Conservation (phyloP, 2,797 vertebrate species). For the Aeoliscus strigatus region DNA sequence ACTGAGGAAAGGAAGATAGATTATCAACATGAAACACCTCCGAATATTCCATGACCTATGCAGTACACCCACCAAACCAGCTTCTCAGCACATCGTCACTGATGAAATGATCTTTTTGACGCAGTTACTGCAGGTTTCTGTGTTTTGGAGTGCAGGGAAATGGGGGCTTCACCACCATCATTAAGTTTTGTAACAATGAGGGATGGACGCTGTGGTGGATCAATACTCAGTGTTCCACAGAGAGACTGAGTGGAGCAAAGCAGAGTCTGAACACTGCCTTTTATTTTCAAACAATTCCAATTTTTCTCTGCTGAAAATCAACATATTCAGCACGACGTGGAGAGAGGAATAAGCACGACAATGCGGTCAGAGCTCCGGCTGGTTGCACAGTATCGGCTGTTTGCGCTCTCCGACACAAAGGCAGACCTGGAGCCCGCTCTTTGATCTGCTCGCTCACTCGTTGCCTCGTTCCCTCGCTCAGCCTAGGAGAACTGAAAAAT, state of each 20-base stretch:
- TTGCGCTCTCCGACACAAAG: slow-evolving; percentile 25
- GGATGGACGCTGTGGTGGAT: slow-evolving; percentile 45
- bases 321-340: slow-evolving; percentile 5
- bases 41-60: no score
- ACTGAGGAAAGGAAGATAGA: slow-evolving; percentile 56
- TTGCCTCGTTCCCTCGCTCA: slow-evolving; percentile 45
- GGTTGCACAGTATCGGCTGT: slow-evolving; percentile 24
- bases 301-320: not conserved
- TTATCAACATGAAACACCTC: slow-evolving; percentile 10
- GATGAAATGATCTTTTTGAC: slow-evolving; percentile 19
- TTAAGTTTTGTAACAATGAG: slow-evolving; percentile 66
- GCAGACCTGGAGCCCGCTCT: slow-evolving; percentile 27
- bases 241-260: slow-evolving; percentile 18
- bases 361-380: slow-evolving; percentile 3
- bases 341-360: slow-evolving; percentile 1
- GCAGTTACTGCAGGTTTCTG: slow-evolving; percentile 9
- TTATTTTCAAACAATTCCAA: slow-evolving; percentile 21
- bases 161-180: slow-evolving; percentile 54
- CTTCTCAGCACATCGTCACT: slow-evolving; percentile 4
- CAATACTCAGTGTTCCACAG: slow-evolving; percentile 44
- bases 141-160: slow-evolving; percentile 44
- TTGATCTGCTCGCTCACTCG: slow-evolving; percentile 49
- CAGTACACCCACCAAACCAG: slow-evolving; percentile 10
- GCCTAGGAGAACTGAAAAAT: slow-evolving; percentile 65
- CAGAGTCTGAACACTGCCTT: slow-evolving; percentile 9